Conservation (phyloP, 2,797 vertebrate species). For the Lophius americanus region DNA sequence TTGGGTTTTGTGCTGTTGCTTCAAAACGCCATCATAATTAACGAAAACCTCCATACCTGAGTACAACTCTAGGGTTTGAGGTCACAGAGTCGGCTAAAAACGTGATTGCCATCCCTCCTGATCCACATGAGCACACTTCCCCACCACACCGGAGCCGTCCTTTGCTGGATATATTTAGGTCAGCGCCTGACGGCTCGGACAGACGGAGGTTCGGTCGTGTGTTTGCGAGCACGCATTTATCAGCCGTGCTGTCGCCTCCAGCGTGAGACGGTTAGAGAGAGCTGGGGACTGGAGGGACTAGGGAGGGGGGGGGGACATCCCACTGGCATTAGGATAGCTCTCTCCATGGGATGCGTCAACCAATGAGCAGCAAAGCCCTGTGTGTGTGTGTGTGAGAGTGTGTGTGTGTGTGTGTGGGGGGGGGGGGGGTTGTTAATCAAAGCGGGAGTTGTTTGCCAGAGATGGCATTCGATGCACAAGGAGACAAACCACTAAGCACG, state of each 20-base stretch:
- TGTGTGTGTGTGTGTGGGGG: constrained; percentile 17
- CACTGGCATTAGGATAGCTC: constrained; percentile 70
- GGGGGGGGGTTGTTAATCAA: constrained; percentile 76
- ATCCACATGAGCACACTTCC: constrained; percentile 37
- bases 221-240: constrained; percentile 62
- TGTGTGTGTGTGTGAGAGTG: too few species aligned
- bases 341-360: constrained; percentile 65
- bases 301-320: constrained; percentile 55
- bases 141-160: constrained; percentile 41
- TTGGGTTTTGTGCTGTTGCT: neutral
- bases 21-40: neutral
- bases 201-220: constrained; percentile 44
- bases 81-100: constrained; percentile 10
- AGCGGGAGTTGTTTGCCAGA: constrained; percentile 74
- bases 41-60: constrained; percentile 1
- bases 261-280: constrained; percentile 65
- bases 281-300: constrained; percentile 6
- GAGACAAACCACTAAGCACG: constrained; percentile 50
- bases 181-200: constrained; percentile 55
- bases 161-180: constrained; percentile 70
- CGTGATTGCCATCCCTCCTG: constrained; percentile 19
- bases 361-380: constrained; percentile 58
- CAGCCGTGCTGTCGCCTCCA: constrained; percentile 57
- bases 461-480: constrained; percentile 67
- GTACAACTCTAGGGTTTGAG: neutral